Conservation (phyloP, 1,140 invertebrate species). For the Ceratina calcarata region DNA sequence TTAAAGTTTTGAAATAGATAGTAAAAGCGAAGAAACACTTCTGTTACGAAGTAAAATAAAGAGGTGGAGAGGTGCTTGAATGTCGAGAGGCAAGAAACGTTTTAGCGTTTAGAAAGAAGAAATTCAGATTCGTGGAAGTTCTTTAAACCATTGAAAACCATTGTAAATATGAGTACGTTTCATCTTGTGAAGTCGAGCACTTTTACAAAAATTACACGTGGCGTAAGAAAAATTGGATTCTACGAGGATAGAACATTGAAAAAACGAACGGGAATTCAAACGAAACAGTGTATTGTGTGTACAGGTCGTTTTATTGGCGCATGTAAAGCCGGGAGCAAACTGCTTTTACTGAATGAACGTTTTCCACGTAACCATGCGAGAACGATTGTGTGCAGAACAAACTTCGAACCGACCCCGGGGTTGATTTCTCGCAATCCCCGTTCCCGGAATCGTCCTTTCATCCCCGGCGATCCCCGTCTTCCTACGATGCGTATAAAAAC, state of each 20-base stretch:
- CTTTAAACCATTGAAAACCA: background rate
- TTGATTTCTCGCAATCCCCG: constrained; percentile 23
- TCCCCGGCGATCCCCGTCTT: constrained; percentile 13
- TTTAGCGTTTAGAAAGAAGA: background rate
- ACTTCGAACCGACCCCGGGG: constrained; percentile 33
- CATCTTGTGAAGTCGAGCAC: no score
- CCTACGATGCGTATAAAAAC: background rate
- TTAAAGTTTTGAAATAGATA: background rate
- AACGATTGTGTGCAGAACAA: constrained; percentile 24
- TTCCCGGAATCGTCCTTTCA: constrained; percentile 31
- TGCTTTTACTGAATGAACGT: constrained; percentile 3
- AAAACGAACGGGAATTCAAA: background rate
- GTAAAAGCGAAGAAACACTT: background rate
- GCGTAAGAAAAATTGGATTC: background rate
- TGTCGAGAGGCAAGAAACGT: background rate
- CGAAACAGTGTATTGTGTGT: background rate
- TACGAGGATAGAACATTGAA: background rate
- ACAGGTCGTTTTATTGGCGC: constrained; percentile 2
- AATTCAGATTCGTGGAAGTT: background rate
- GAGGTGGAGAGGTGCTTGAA: no score
- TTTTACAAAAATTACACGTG: no score
- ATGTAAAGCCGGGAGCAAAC: background rate
- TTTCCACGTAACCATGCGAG: constrained; percentile 9
- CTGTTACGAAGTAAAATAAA: background rate
- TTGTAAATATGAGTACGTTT: no score